Percentiles rank a stretch among this genome's conserved stretches.
Conservation (phyloP, 2,888 invertebrate species). For the Chloroclysta siterata region DNA sequence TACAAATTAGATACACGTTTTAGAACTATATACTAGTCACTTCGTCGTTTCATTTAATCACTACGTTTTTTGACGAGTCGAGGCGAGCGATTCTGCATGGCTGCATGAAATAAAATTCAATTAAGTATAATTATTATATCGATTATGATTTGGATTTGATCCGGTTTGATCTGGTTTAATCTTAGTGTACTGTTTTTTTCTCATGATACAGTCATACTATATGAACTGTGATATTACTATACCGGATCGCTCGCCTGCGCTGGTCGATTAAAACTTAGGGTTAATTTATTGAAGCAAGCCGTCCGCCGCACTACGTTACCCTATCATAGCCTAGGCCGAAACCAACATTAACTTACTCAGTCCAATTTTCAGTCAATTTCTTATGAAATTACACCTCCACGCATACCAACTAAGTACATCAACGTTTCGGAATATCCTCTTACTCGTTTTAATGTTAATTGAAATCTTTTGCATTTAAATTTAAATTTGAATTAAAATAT, state of each 20-base stretch:
- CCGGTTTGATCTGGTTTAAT: slow-evolving; percentile 46
- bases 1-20: slow-evolving; percentile 84
- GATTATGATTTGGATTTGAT: slow-evolving; percentile 40
- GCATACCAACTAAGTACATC: slow-evolving; percentile 78
- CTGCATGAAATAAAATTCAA: slow-evolving; percentile 4
- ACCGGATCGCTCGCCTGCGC: slow-evolving; percentile 58
- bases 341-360: slow-evolving; percentile 82
- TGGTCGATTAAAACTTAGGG: slow-evolving; percentile 56
- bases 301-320: slow-evolving; percentile 76
- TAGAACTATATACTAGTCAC: slow-evolving; percentile 78
- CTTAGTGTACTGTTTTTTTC: slow-evolving; percentile 22
- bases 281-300: slow-evolving; percentile 71
- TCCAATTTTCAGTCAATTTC: slow-evolving; percentile 84
- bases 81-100: slow-evolving; percentile 57
- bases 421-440: slow-evolving; percentile 62
- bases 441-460: slow-evolving; percentile 42
- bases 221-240: slow-evolving; percentile 32
- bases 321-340: slow-evolving; percentile 80
- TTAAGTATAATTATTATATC: slow-evolving; percentile 16
- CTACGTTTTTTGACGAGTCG: slow-evolving; percentile 65
- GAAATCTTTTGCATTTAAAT: background rate
- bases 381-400: slow-evolving; percentile 78
- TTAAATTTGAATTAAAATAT: background rate
- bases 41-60: slow-evolving; percentile 74
- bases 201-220: slow-evolving; percentile 31